These are phyloP conservation scores for Echinops telfairi DNA, from an alignment of 2,113 vertebrate genomes.

Conservation along the genomic window DNA sequence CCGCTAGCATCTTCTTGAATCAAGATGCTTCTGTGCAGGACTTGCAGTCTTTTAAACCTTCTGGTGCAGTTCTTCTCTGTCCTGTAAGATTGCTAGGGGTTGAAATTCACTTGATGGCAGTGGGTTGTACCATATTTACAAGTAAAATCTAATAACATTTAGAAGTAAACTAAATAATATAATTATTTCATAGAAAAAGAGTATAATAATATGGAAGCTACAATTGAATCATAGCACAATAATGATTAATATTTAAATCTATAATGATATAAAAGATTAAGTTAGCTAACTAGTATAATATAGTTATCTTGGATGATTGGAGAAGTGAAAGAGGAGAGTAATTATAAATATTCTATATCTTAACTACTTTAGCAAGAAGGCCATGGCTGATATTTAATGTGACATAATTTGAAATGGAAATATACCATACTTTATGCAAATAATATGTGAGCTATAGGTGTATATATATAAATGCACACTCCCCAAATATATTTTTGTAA, in stretches of 20 bases:
- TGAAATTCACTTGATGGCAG: too few species aligned
- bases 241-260: not conserved
- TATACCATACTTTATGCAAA: not conserved
- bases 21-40: too few species aligned
- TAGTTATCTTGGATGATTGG: not conserved
- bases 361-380: not conserved
- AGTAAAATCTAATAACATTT: too few species aligned
- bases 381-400: not conserved
- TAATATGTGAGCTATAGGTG: too few species aligned
- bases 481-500: too few species aligned
- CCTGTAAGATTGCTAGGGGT: too few species aligned
- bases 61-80: too few species aligned
- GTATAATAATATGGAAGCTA: not conserved
- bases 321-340: not conserved
- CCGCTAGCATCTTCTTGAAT: too few species aligned
- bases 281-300: not conserved
- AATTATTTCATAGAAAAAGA: not conserved
- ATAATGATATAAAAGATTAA: not conserved
- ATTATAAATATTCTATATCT: not conserved
- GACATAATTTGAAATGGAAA: not conserved
- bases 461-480: too few species aligned
- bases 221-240: not conserved
- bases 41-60: too few species aligned
- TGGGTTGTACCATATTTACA: too few species aligned
- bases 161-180: not conserved